A percentile compares a stretch with the other conserved stretches of the same genome.
phyloP scores from a whole-genome alignment of 2,888 invertebrate species.

The Camponotus fellah region DNA sequence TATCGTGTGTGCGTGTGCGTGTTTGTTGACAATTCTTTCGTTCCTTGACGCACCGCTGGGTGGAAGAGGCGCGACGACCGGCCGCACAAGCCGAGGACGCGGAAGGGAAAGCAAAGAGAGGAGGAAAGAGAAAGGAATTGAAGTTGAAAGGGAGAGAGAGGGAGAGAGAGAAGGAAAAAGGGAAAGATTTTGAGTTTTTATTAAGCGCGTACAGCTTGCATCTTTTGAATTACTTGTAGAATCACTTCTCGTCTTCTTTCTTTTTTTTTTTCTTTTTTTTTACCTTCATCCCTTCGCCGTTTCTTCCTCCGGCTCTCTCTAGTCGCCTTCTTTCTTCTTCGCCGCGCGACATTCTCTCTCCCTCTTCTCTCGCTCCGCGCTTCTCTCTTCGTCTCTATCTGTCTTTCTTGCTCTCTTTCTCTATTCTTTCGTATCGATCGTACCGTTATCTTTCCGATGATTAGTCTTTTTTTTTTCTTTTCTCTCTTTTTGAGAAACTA shows the following conservation, averaged over 20 bases:
- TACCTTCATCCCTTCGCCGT: constrained; percentile 21
- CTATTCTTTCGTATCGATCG: background rate
- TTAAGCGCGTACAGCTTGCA: constrained; percentile 10
- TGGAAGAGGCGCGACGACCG: constrained; percentile 34
- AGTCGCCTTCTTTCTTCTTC: background rate
- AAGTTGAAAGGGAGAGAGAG: background rate
- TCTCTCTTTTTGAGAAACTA: constrained; percentile 21
- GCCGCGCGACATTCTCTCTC: background rate
- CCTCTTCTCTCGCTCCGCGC: constrained; percentile 24
- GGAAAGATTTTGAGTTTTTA: constrained; percentile 22
- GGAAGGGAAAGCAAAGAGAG: background rate
- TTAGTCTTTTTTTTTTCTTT: constrained; percentile 24
- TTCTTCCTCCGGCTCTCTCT: constrained; percentile 15
- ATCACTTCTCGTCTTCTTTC: constrained; percentile 20
- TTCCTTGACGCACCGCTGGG: constrained; percentile 53
- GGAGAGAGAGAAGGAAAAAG: background rate
- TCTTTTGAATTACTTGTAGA: constrained; percentile 5
- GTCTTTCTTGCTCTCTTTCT: constrained; percentile 27
- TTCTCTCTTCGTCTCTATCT: constrained; percentile 7
- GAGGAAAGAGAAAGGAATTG: background rate
- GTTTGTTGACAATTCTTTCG: constrained; percentile 27
- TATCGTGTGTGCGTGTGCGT: background rate
- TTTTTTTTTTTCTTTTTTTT: constrained; percentile 46
- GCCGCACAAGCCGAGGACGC: constrained; percentile 27
- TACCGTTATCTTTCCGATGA: constrained; percentile 18